Evolutionary conservation across 2,113 vertebrate genomes (phyloP).

Genomic region (Caranx ignobilis): DNA sequence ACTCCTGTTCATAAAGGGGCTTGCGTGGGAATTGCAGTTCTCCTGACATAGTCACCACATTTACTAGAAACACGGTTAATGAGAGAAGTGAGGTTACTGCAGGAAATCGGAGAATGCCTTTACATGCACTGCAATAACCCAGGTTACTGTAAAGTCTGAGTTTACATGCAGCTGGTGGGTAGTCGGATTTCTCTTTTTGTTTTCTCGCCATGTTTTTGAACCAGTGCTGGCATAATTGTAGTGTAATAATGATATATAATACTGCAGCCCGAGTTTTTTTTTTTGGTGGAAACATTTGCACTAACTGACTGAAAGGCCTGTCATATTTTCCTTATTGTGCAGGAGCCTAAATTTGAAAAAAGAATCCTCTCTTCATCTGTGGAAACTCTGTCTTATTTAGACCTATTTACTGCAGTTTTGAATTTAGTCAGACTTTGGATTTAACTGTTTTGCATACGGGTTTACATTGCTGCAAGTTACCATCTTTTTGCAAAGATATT

Average conservation of each 20-base stretch:
- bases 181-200: conserved; percentile 30
- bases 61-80: conserved; percentile 43
- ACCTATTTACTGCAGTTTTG: neutral
- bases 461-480: neutral
- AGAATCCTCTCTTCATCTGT: neutral
- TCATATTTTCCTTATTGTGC: conserved; percentile 33
- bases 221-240: conserved; percentile 24
- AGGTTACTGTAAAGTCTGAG: conserved; percentile 41
- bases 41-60: conserved; percentile 48
- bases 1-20: conserved; percentile 69
- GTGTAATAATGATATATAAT: conserved; percentile 37
- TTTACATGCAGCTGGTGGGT: conserved; percentile 46
- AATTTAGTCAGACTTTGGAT: conserved; percentile 3
- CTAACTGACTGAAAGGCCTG: conserved; percentile 4
- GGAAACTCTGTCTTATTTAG: neutral
- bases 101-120: conserved; percentile 30
- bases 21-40: conserved; percentile 64
- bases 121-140: conserved; percentile 41
- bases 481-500: conserved; percentile 4
- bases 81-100: conserved; percentile 48
- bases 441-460: conserved; percentile 10
- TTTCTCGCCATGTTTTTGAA: conserved; percentile 36
- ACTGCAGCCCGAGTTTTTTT: conserved; percentile 13
- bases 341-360: conserved; percentile 11
- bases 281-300: conserved; percentile 40